Conservation (phyloP, 2,113 vertebrate genomes). For the Tinamus guttatus region DNA sequence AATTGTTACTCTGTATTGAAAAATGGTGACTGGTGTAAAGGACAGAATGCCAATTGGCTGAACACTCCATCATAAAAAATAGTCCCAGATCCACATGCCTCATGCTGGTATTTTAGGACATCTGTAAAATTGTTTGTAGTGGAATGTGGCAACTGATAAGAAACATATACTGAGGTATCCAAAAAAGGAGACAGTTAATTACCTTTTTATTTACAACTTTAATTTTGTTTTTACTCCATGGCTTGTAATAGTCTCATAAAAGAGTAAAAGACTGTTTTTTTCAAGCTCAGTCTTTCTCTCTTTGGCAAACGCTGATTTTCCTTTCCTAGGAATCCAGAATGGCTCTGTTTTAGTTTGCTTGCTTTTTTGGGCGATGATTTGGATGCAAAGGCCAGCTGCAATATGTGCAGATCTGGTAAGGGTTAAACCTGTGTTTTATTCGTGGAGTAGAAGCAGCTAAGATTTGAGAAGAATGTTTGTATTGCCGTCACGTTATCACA, state of each 20-base stretch:
- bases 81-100: slow-evolving; percentile 49
- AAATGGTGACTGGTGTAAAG: slow-evolving; percentile 37
- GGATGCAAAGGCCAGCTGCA: background rate
- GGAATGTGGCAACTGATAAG: slow-evolving; percentile 64
- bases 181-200: slow-evolving; percentile 72
- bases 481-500: background rate
- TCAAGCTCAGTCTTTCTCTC: background rate
- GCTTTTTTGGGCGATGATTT: background rate
- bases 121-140: slow-evolving; percentile 66
- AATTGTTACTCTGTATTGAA: slow-evolving; percentile 66
- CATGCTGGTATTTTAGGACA: slow-evolving; percentile 36
- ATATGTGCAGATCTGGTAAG: background rate
- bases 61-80: slow-evolving; percentile 48
- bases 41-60: slow-evolving; percentile 60
- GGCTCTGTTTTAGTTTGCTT: background rate
- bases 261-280: slow-evolving; percentile 8
- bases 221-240: slow-evolving; percentile 45
- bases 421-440: background rate
- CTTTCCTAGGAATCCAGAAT: background rate
- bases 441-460: background rate
- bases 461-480: background rate
- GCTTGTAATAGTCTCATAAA: slow-evolving; percentile 57
- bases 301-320: background rate
- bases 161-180: slow-evolving; percentile 49
- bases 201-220: slow-evolving; percentile 73